A percentile compares a stretch with the other conserved stretches of the same genome.
Evolutionary conservation across 2,888 invertebrate genomes (phyloP).

Genomic region (Cephonodes hylas): DNA sequence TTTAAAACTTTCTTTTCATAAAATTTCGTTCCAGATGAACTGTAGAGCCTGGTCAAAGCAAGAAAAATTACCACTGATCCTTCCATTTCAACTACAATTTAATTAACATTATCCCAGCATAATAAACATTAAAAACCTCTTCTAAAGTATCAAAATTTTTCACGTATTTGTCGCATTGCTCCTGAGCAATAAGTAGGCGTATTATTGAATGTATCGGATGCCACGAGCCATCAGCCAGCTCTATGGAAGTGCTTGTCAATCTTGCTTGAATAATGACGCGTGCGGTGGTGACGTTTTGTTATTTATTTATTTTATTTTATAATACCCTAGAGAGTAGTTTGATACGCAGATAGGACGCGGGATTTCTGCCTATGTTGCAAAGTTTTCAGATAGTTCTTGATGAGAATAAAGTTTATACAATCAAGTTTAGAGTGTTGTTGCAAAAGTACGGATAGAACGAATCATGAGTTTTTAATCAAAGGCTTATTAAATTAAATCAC

Average conservation of each 20-base stretch:
- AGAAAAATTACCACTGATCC: too few species aligned
- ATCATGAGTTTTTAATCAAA: too few species aligned
- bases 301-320: conserved; percentile 66
- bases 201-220: conserved; percentile 56
- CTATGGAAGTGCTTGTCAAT: conserved; percentile 78
- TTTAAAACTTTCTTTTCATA: too few species aligned
- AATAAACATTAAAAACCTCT: too few species aligned
- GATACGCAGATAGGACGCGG: neutral
- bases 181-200: conserved; percentile 74
- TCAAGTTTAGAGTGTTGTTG: too few species aligned
- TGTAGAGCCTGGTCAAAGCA: too few species aligned
- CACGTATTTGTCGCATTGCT: conserved; percentile 35
- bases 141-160: conserved; percentile 48
- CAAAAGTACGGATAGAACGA: too few species aligned
- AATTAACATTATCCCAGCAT: too few species aligned
- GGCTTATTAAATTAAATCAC: too few species aligned
- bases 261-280: conserved; percentile 77
- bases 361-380: neutral
- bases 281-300: conserved; percentile 78
- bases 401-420: too few species aligned
- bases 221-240: conserved; percentile 28
- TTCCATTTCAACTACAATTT: too few species aligned
- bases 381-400: neutral
- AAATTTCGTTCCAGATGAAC: too few species aligned
- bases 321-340: conserved; percentile 9